Percentiles rank a stretch among this genome's conserved stretches.
These are phyloP conservation scores for Emmelina monodactyla DNA, from an alignment of 2,888 invertebrate species.

Conservation along the genomic window DNA sequence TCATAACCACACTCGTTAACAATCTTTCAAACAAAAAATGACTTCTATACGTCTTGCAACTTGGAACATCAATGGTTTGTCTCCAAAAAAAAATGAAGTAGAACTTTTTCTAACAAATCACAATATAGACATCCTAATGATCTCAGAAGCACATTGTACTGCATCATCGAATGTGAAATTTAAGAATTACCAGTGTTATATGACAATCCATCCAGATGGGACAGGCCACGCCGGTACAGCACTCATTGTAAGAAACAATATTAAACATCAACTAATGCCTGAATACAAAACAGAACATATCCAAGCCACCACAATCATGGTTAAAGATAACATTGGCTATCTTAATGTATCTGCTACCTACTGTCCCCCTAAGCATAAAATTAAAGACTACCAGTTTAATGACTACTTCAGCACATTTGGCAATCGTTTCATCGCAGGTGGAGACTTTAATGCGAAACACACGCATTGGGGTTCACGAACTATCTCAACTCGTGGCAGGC, in stretches of 20 bases:
- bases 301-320: conserved; percentile 9
- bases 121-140: not conserved
- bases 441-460: too few species aligned
- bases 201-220: conserved; percentile 12
- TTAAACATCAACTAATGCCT: conserved; percentile 8
- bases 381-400: conserved; percentile 1
- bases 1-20: not conserved
- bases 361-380: conserved; percentile 12
- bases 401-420: conserved; percentile 8
- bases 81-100: conserved; percentile 1
- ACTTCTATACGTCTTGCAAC: not conserved
- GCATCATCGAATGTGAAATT: not conserved
- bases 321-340: conserved; percentile 4
- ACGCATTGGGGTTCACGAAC: too few species aligned
- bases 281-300: conserved; percentile 9
- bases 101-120: not conserved
- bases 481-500: too few species aligned
- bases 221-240: conserved; percentile 14
- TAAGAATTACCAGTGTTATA: not conserved
- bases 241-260: conserved; percentile 5
- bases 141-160: not conserved
- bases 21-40: not conserved
- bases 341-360: conserved; percentile 11
- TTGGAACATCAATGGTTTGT: conserved; percentile 5
- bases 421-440: conserved; percentile 8